phyloP scores from a whole-genome alignment of 2,888 invertebrate genomes.

The Heliconius ethilla region DNA sequence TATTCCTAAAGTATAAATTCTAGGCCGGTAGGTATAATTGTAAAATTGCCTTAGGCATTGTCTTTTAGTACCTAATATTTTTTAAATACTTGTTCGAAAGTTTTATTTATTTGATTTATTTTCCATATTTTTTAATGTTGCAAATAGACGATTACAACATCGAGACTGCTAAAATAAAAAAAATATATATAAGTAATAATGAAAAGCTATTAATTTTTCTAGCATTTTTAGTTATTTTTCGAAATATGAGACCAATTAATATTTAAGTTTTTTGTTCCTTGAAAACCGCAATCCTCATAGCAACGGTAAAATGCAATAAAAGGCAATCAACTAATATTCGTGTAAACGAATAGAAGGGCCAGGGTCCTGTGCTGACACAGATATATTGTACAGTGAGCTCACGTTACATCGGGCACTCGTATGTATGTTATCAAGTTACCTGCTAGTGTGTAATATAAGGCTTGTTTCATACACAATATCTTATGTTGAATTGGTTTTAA shows the following conservation, averaged over 20 bases:
- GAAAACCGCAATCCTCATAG: not conserved
- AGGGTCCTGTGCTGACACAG: slow-evolving; percentile 38
- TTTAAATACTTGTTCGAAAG: not conserved
- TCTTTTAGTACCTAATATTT: not conserved
- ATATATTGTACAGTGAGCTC: slow-evolving; percentile 27
- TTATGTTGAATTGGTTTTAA: too few relatives aligned
- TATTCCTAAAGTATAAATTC: not conserved
- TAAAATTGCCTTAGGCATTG: not conserved
- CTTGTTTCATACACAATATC: not conserved
- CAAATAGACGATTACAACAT: too few relatives aligned
- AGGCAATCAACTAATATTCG: slow-evolving; percentile 31
- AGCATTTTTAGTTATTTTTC: too few relatives aligned
- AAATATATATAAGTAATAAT: too few relatives aligned
- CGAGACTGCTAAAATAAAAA: too few relatives aligned
- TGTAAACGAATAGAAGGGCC: slow-evolving; percentile 41
- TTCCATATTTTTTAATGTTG: too few relatives aligned
- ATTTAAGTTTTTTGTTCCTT: not conserved
- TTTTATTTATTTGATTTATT: too few relatives aligned
- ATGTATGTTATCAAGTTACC: slow-evolving; percentile 32
- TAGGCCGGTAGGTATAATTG: not conserved
- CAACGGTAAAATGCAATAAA: slow-evolving; percentile 22
- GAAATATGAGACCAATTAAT: not conserved
- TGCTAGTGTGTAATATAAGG: slow-evolving; percentile 26
- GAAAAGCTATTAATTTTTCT: too few relatives aligned
- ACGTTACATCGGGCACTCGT: slow-evolving; percentile 31